phyloP scores from a whole-genome alignment of 2,797 vertebrate species.

The Coracias cyanogaster region DNA sequence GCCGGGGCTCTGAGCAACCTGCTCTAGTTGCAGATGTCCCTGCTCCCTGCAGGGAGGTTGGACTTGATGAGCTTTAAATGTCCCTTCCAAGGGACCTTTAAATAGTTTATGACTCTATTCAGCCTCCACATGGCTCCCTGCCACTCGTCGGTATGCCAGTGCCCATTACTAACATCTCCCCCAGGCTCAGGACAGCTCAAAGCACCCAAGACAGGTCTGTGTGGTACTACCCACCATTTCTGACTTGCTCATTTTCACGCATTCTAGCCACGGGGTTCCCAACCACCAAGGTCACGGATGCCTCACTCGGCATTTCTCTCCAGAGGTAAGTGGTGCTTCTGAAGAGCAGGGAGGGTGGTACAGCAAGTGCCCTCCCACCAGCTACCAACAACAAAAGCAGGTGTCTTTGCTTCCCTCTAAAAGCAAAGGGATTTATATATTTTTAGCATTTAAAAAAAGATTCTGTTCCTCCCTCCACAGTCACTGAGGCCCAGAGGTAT shows the following conservation, averaged over 20 bases:
- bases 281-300: neutral
- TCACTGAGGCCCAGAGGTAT: neutral
- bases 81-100: neutral
- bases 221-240: neutral
- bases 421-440: neutral
- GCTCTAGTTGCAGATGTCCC: neutral
- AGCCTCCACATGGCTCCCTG: neutral
- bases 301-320: neutral
- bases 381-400: neutral
- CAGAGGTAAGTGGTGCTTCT: neutral
- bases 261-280: neutral
- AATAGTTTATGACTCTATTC: neutral
- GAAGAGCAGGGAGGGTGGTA: neutral
- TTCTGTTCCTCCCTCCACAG: neutral
- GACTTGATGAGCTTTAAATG: neutral
- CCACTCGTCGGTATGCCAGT: neutral
- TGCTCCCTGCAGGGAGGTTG: neutral
- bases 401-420: neutral
- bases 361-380: neutral
- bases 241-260: neutral
- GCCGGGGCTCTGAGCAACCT: neutral
- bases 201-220: neutral
- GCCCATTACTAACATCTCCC: neutral
- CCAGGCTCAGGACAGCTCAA: neutral
- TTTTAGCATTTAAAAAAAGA: neutral